phyloP scores from a whole-genome alignment of 1,140 invertebrate genomes.

The Rhagoletis zephyria region DNA sequence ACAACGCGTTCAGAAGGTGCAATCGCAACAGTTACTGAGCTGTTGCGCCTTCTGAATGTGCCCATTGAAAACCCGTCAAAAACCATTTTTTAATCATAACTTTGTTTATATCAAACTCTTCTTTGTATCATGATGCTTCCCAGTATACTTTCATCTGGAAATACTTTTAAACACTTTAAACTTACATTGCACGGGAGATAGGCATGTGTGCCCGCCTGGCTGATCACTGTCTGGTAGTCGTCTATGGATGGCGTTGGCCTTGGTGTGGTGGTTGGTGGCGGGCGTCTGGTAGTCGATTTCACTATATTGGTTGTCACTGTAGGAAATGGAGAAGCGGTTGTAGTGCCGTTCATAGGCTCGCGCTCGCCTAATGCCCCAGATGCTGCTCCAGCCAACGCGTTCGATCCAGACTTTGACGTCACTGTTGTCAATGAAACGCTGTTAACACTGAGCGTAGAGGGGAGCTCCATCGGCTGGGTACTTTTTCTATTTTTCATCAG shows the following conservation, averaged over 20 bases:
- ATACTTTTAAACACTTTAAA: conserved; percentile 39
- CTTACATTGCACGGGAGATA: conserved; percentile 88
- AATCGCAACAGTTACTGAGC: too few relatives aligned
- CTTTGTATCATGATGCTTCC: too few relatives aligned
- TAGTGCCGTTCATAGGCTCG: conserved; percentile 23
- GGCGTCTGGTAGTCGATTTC: conserved; percentile 60
- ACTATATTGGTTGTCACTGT: conserved; percentile 58
- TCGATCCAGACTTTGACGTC: neutral
- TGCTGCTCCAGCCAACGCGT: neutral
- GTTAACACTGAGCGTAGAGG: neutral
- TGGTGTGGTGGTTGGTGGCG: conserved; percentile 64
- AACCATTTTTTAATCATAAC: too few relatives aligned
- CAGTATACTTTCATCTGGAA: too few relatives aligned
- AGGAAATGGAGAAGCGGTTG: conserved; percentile 53
- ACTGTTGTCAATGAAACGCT: too few relatives aligned
- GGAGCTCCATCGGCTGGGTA: neutral
- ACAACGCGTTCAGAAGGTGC: too few relatives aligned
- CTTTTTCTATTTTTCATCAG: neutral
- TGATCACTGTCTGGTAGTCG: conserved; percentile 82
- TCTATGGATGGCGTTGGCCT: conserved; percentile 70
- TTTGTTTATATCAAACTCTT: too few relatives aligned
- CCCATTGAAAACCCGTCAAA: too few relatives aligned
- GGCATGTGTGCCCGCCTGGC: conserved; percentile 88
- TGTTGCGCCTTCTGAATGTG: too few relatives aligned
- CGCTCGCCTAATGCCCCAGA: neutral